A percentile compares a stretch with the other conserved stretches of the same genome.
phyloP scores from a whole-genome alignment of 2,113 vertebrate species.

The Canis aureus region DNA sequence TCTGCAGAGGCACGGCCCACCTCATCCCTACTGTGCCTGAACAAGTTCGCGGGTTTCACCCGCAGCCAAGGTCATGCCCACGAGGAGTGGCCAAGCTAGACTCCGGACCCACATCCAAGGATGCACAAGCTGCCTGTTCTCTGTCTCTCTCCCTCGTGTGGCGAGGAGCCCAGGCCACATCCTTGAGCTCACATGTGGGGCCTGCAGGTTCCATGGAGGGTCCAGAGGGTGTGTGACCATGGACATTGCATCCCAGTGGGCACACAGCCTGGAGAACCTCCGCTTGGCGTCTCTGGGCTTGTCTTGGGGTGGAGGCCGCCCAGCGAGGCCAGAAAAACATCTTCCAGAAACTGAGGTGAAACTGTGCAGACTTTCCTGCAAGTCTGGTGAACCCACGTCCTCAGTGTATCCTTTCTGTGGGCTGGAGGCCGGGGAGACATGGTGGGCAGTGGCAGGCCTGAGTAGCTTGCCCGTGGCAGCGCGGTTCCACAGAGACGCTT shows the following conservation, averaged over 20 bases:
- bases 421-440: too few species aligned
- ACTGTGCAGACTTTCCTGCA: accelerated
- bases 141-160: background rate
- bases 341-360: accelerated
- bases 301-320: too few species aligned
- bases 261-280: accelerated
- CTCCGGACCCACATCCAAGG: background rate
- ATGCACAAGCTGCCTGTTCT: background rate
- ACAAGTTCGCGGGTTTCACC: too few species aligned
- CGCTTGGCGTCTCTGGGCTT: background rate
- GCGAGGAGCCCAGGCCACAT: background rate
- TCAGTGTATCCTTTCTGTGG: accelerated
- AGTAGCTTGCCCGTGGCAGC: background rate
- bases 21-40: background rate
- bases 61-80: too few species aligned
- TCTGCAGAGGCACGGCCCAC: background rate
- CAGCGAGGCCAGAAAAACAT: background rate
- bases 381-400: accelerated
- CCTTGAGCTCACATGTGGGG: background rate
- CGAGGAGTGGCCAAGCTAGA: too few species aligned
- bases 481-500: too few species aligned
- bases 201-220: accelerated
- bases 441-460: background rate
- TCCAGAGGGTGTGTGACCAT: accelerated
- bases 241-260: accelerated